phyloP scores from a whole-genome alignment of 92 coral and sea anemone species.

The Plumapathes pennacea region DNA sequence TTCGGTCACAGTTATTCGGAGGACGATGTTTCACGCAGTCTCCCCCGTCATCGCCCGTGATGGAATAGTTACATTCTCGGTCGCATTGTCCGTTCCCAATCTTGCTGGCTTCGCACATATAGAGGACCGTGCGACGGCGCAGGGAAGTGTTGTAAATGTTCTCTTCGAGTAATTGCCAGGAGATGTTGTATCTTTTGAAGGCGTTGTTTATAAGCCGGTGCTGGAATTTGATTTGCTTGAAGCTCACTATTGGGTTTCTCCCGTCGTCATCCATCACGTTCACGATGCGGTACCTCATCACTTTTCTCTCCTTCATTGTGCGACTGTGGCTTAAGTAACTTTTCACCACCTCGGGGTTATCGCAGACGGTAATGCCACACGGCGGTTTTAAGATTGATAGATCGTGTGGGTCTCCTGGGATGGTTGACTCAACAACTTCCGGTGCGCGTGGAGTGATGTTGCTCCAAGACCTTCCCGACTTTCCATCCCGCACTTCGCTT shows the following conservation, averaged over 20 bases:
- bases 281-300: conserved; percentile 69
- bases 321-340: conserved; percentile 79
- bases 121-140: conserved; percentile 68
- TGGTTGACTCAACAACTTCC: conserved; percentile 73
- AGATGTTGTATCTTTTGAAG: conserved; percentile 66
- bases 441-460: conserved; percentile 52
- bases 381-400: conserved; percentile 86
- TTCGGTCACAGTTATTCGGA: conserved; percentile 33
- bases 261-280: conserved; percentile 89
- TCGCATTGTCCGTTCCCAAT: conserved; percentile 74
- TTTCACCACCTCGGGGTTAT: conserved; percentile 89
- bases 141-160: conserved; percentile 71
- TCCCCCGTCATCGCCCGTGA: conserved; percentile 91
- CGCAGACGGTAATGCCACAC: conserved; percentile 92
- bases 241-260: conserved; percentile 72
- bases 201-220: conserved; percentile 46
- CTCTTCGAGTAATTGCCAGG: conserved; percentile 62
- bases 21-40: conserved; percentile 56
- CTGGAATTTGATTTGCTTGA: conserved; percentile 57
- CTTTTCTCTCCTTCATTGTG: conserved; percentile 60
- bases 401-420: conserved; percentile 91
- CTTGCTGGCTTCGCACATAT: conserved; percentile 64
- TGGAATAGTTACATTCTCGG: conserved; percentile 50
- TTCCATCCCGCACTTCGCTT: conserved; percentile 14
- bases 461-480: conserved; percentile 54